phyloP scores from a whole-genome alignment of 2,113 vertebrate genomes.

The Myrmecobius fasciatus region DNA sequence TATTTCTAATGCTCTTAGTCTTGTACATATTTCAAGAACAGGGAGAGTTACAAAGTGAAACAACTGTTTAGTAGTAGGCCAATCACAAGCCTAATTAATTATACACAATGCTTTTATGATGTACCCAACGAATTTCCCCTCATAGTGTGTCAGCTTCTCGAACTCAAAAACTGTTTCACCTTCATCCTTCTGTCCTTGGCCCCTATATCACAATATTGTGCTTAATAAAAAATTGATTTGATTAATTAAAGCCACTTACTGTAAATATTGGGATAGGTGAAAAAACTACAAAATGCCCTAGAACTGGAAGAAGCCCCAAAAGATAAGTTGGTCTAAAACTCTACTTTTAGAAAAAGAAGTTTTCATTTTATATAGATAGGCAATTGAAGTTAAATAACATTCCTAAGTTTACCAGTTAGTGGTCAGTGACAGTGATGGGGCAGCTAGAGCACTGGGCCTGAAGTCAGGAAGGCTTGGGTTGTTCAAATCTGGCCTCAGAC shows the following conservation, averaged over 20 bases:
- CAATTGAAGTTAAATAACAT: constrained; percentile 40
- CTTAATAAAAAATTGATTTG: background rate
- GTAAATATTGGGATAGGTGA: constrained; percentile 3
- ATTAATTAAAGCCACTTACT: background rate
- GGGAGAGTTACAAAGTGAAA: background rate
- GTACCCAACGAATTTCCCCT: too few species aligned
- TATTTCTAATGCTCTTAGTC: background rate
- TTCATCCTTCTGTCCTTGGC: background rate
- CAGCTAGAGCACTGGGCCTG: background rate
- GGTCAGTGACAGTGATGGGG: background rate
- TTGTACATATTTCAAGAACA: background rate
- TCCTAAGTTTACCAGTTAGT: constrained; percentile 36
- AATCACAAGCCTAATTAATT: background rate
- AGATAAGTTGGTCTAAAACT: constrained; percentile 11
- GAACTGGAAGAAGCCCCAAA: background rate
- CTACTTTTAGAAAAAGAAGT: constrained; percentile 18
- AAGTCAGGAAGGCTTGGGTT: background rate
- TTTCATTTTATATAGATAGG: background rate
- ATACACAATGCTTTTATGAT: background rate
- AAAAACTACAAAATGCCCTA: background rate
- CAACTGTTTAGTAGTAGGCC: background rate
- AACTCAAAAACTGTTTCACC: background rate
- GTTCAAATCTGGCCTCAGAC: background rate
- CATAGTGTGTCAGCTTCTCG: background rate
- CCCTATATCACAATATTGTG: background rate